Conservation (phyloP, 2,888 invertebrate genomes). For the Agriopis aurantiaria region DNA sequence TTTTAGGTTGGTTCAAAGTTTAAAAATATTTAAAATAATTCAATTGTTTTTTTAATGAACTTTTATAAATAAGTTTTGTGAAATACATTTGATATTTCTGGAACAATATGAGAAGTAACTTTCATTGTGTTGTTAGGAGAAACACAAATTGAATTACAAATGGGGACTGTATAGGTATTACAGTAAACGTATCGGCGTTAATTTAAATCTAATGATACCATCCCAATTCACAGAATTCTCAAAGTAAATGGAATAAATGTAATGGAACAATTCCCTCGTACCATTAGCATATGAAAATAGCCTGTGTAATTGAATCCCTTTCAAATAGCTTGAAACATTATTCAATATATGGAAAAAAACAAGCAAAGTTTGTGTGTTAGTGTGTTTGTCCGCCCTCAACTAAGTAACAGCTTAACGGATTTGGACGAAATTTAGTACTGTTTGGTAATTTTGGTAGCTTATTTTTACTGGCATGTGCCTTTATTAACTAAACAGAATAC, state of each 20-base stretch:
- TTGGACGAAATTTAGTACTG: neutral
- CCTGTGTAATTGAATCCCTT: slow-evolving; percentile 4
- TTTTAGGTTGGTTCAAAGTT: neutral
- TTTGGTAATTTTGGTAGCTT: neutral
- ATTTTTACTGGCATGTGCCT: no score
- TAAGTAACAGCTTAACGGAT: no score
- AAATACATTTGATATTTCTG: neutral
- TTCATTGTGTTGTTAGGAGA: no score
- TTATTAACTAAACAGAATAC: no score
- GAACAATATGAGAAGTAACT: neutral
- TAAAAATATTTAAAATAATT: neutral
- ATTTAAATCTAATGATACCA: neutral
- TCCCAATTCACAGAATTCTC: slow-evolving; percentile 1
- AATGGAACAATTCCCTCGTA: slow-evolving; percentile 14
- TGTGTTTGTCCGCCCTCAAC: no score
- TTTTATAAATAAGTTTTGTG: neutral
- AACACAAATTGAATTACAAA: no score
- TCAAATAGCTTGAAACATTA: neutral
- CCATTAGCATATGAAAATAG: slow-evolving; percentile 2
- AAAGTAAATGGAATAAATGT: slow-evolving; percentile 8
- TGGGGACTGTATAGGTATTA: no score
- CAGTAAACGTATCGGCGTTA: no score
- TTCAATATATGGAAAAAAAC: neutral
- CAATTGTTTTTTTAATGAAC: neutral
- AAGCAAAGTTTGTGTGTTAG: neutral